Evolutionary conservation across 1,140 invertebrate genomes (phyloP).

Genomic region (Euglossa dilemma): DNA sequence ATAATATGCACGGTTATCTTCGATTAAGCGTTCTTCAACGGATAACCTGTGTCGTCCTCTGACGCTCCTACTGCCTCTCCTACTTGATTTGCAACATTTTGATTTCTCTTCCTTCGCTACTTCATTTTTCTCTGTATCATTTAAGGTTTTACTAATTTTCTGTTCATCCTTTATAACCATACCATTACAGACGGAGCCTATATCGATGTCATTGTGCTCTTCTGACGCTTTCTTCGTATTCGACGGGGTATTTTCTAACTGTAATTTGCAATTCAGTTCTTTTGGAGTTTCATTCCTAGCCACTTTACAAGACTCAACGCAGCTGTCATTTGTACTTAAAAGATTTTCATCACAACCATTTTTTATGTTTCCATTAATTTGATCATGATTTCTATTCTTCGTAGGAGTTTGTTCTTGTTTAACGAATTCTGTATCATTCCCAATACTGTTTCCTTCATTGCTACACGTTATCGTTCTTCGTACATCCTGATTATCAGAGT

Average conservation of each 20-base stretch:
- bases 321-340: conserved; percentile 33
- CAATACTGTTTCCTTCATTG: conserved; percentile 38
- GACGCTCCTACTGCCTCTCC: conserved; percentile 70
- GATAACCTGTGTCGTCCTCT: conserved; percentile 82
- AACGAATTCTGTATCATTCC: neutral
- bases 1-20: conserved; percentile 87
- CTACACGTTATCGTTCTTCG: conserved; percentile 35
- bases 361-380: conserved; percentile 35
- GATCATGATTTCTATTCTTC: conserved; percentile 16
- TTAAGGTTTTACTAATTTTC: conserved; percentile 19
- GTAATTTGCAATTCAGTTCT: conserved; percentile 34
- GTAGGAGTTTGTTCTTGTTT: conserved; percentile 24
- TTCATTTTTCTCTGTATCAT: conserved; percentile 18
- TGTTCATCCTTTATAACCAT: conserved; percentile 44
- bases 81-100: conserved; percentile 42
- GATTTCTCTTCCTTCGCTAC: conserved; percentile 6
- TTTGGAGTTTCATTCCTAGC: conserved; percentile 21
- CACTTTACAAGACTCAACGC: conserved; percentile 24
- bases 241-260: neutral
- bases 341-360: conserved; percentile 34
- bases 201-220: conserved; percentile 35
- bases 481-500: conserved; percentile 26
- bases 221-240: conserved; percentile 41
- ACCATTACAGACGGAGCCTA: conserved; percentile 44
- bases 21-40: conserved; percentile 83